Percentiles rank a stretch among this genome's conserved stretches.
phyloP scores from a whole-genome alignment of 2,888 invertebrate genomes.

The Abrostola tripartita region DNA sequence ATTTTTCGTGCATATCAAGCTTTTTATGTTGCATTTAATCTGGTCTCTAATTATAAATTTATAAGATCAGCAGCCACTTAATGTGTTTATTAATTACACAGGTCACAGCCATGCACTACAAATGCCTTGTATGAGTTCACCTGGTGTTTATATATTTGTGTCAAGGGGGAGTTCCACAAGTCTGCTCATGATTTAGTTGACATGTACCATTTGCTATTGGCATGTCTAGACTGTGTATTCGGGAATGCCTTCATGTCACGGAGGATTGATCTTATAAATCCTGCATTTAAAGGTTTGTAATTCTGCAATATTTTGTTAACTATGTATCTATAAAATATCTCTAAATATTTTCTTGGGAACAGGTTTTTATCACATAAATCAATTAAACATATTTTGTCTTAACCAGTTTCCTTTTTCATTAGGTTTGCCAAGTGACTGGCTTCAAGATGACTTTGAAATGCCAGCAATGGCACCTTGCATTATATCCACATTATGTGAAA shows the following conservation, averaged over 20 bases:
- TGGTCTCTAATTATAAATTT: neutral
- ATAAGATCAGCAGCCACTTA: neutral
- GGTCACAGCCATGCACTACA: slow-evolving; percentile 93
- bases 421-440: slow-evolving; percentile 93
- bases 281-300: slow-evolving; percentile 91
- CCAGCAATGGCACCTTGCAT: slow-evolving; percentile 93
- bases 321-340: no score
- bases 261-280: slow-evolving; percentile 95
- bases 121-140: slow-evolving; percentile 96
- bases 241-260: slow-evolving; percentile 94
- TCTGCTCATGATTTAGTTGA: slow-evolving; percentile 97
- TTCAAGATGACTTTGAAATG: slow-evolving; percentile 87
- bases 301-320: neutral
- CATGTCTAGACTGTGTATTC: slow-evolving; percentile 97
- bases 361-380: no score
- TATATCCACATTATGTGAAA: slow-evolving; percentile 93
- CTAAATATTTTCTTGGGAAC: no score
- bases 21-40: neutral
- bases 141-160: slow-evolving; percentile 97
- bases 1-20: no score
- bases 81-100: slow-evolving; percentile 65
- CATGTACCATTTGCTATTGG: slow-evolving; percentile 96
- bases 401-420: slow-evolving; percentile 16
- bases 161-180: slow-evolving; percentile 95
- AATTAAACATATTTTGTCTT: neutral